Base-by-base conservation (phyloP, 2,113 vertebrate species). In the Camelus bactrianus region DNA sequence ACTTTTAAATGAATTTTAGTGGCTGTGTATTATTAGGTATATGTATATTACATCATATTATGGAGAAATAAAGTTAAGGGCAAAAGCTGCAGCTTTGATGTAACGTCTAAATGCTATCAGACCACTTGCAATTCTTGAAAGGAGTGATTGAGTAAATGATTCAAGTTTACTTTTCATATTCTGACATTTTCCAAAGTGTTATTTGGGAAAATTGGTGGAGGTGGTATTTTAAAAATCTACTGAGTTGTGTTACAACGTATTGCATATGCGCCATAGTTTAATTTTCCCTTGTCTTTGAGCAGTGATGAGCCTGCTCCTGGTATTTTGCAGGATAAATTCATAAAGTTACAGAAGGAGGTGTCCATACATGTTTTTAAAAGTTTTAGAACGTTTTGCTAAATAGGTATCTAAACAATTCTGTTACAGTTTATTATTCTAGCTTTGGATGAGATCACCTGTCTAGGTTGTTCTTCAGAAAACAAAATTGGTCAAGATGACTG, bases 21-120 rank as follows among this genome's bases (percentile, higher is more conserved):
- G 54, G 3, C n/a, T 96, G 0, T 12, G 50, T 85, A 81, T 91
- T 60, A 58, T 85, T 75, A 93, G 46, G 35, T 62, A 10, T 82
- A 20, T 70, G 60, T 94, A 54, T 38, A 90, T 11, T 72, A 62
- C 24, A 42, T 81, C 12, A 1, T 83, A 50, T 62, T 75, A 38
- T 85, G 32, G 65, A 91, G 52, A 93, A 81, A 22, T 60, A 86
- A 97, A 91, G 30, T 84, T 97, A 91, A 58, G 52, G 54, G 16
- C n/a, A 70, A 73, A 89, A 85, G 42, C 30, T 88, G 28, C 38
- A 65, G 50, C 35, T 89, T 65, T 81, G 46, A 38, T 80, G 3
- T 38, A 52, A 91, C 1, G 64, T 76, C 2, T 88, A 28, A 84
- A 42, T 76, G 77, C 46, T 56, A 0, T 58, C 50, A 88, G 90